Conservation (phyloP, 2,113 vertebrate species). For the Uria aalge region DNA sequence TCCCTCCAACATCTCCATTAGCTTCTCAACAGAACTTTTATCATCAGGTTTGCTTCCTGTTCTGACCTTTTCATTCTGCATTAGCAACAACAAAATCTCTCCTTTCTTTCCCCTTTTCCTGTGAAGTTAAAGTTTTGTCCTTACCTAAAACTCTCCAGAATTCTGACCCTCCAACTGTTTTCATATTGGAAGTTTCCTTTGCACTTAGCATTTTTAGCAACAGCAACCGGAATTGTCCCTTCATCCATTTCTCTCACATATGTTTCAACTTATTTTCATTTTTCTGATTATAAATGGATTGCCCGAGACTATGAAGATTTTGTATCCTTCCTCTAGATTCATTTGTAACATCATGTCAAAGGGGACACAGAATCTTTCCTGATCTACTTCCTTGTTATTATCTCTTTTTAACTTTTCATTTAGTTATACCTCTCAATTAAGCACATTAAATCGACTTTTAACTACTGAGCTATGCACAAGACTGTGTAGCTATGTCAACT, state of each 20-base stretch:
- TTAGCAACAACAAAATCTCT: background rate
- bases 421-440: background rate
- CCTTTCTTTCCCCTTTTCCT: background rate
- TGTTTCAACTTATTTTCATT: background rate
- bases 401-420: background rate
- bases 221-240: background rate
- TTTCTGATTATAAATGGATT: background rate
- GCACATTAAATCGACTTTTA: background rate
- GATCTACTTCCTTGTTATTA: background rate
- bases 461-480: background rate
- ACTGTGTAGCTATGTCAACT: background rate
- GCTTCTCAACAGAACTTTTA: background rate
- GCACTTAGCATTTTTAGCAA: background rate
- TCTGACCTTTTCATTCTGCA: background rate
- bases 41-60: background rate
- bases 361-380: background rate
- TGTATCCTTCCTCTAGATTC: background rate
- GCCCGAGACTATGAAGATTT: background rate
- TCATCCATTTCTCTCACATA: background rate
- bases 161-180: background rate
- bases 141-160: background rate
- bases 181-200: background rate
- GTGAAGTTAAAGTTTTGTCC: background rate
- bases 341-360: background rate
- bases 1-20: background rate